Percentiles rank a stretch among this genome's conserved stretches.
phyloP scores from a whole-genome alignment of 2,113 vertebrate genomes.

The Terrapene triunguis region DNA sequence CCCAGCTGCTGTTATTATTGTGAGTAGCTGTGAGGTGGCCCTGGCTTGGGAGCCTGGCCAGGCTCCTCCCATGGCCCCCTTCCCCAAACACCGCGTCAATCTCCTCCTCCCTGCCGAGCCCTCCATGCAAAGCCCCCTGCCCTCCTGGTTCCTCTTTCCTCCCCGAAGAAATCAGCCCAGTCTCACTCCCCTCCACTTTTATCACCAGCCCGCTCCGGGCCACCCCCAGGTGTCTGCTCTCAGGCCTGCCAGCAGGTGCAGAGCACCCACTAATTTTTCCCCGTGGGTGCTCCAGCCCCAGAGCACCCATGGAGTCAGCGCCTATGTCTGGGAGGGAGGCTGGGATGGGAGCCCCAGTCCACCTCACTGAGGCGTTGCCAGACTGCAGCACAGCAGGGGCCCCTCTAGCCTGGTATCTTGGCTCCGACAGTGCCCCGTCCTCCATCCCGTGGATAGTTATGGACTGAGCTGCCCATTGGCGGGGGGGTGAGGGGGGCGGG shows the following conservation, averaged over 20 bases:
- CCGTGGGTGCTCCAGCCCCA: too few species aligned
- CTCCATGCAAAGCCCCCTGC: background rate
- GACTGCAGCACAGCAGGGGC: background rate
- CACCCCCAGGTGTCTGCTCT: too few species aligned
- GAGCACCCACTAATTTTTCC: too few species aligned
- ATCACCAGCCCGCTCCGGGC: background rate
- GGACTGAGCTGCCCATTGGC: background rate
- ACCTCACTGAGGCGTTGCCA: background rate
- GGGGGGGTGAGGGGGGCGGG: background rate
- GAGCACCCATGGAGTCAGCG: too few species aligned
- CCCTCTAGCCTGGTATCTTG: background rate
- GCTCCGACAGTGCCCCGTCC: background rate
- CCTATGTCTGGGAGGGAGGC: background rate
- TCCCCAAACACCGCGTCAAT: too few species aligned
- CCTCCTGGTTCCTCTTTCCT: background rate
- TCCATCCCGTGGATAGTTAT: background rate
- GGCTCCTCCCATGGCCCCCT: too few species aligned
- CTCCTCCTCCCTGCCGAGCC: background rate
- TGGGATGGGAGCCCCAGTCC: background rate
- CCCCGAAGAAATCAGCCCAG: background rate
- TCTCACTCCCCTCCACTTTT: background rate
- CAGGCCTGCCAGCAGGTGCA: background rate
- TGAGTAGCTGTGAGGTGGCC: background rate
- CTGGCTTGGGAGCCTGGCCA: background rate
- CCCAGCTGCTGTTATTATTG: background rate